Base-by-base conservation (phyloP, 1,140 invertebrate genomes). In the Pachyrhynchus sulphureomaculatus region DNA sequence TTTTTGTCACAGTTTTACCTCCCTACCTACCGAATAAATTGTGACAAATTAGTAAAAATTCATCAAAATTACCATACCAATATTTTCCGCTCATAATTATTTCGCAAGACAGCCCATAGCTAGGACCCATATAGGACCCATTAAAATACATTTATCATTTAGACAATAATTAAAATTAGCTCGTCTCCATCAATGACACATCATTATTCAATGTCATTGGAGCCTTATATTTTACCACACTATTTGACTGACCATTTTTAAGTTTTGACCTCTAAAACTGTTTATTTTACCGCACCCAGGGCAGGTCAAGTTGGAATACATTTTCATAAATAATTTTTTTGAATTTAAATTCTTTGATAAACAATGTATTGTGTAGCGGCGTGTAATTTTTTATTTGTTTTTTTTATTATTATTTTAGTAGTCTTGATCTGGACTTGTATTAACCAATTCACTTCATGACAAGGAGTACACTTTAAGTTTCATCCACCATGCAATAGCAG, bases 201-300 rank as follows among this genome's bases (percentile, higher is more conserved):
- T 48, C 55, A 58, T 58, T 58, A 58, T 17, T 58, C 55, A 58
- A 48, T 20, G 55, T 58, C 55, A 26, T 10, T 41, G 55, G 23
- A 48, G 37, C 45, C 55, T 49, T 48, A 58, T 41, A 48, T 47
- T 56, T 54, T 44, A 56, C 20, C 53, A 56, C 45, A 44, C 32
- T 44, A 44, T 56, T 56, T 34, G 53, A 56, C 39, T 58, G 55
- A 58, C 55, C 55, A 58, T 58, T 58, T 58, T 58, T 49, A 32
- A 41, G 33, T 58, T n/a, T 58, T 58, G 55, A 58, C 55, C 55
- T 56, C 29, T 12, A 21, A 3, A 48, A 20, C 45, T 36, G 39
- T 48, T 39, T 58, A 47, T 37, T 58, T 48, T 58, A 58, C 55
- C 55, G 55, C 55, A 13, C 55, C 55, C 55, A 48, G 44, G 33